phyloP scores from a whole-genome alignment of 2,888 invertebrate species.

The Tolmerus cingulatus region DNA sequence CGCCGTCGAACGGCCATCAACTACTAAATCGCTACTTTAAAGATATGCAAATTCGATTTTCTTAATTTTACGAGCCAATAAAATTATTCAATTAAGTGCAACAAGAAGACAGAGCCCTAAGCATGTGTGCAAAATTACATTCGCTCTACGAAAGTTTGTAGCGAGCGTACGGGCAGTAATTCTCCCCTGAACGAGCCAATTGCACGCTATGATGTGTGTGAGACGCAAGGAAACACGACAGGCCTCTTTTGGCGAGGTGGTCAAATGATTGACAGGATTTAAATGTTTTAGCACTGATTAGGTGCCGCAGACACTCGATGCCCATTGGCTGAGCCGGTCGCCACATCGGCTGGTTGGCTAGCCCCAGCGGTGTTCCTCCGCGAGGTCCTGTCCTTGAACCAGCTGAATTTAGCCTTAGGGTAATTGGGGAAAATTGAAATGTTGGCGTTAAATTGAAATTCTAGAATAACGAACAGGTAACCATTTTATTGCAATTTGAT shows the following conservation, averaged over 20 bases:
- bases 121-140: constrained; percentile 31
- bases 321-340: neutral
- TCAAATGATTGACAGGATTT: neutral
- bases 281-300: neutral
- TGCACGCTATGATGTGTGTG: constrained; percentile 8
- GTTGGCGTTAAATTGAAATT: neutral
- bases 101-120: constrained; percentile 20
- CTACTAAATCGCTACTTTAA: constrained; percentile 32
- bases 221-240: neutral
- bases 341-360: neutral
- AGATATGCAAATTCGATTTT: constrained; percentile 41
- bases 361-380: neutral
- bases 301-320: neutral
- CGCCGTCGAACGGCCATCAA: constrained; percentile 3
- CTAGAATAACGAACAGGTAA: neutral
- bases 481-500: neutral
- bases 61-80: constrained; percentile 40
- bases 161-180: constrained; percentile 5
- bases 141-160: neutral
- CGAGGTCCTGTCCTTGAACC: neutral
- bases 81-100: constrained; percentile 41
- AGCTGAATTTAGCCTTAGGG: neutral
- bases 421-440: neutral
- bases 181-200: constrained; percentile 7
- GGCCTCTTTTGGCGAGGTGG: neutral